Evolutionary conservation across 2,113 vertebrate species (phyloP).

Genomic region (Lonchura striata): DNA sequence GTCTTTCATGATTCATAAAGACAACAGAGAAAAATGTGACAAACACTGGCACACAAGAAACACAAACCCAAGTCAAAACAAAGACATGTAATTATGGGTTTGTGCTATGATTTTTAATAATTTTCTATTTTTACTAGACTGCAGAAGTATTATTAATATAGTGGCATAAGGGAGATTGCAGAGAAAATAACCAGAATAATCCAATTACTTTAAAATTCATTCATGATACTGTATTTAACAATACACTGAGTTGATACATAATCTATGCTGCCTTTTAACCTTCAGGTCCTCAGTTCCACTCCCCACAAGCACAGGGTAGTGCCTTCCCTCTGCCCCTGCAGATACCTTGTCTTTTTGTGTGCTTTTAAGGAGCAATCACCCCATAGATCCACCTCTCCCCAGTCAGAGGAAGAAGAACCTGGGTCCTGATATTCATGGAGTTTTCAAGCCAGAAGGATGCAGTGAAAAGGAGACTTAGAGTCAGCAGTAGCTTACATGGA

Average conservation of each 20-base stretch:
- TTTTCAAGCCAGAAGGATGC: background rate
- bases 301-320: fast-evolving
- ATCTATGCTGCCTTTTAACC: background rate
- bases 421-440: background rate
- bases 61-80: background rate
- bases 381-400: background rate
- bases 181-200: background rate
- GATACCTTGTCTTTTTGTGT: background rate
- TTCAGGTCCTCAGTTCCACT: background rate
- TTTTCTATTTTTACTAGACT: background rate
- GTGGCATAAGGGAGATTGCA: background rate
- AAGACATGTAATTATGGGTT: background rate
- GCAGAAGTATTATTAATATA: background rate
- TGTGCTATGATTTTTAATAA: fast-evolving
- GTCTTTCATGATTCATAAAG: background rate
- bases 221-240: background rate
- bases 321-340: background rate
- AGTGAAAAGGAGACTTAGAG: background rate
- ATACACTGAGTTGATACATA: background rate
- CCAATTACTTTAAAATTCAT: background rate
- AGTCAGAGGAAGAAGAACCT: background rate
- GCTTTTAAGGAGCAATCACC: background rate
- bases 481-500: background rate
- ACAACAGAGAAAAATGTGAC: background rate
- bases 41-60: background rate